These are phyloP conservation scores for Drosophila pruinosa DNA, from an alignment of 1,140 invertebrate species.

Conservation along the genomic window DNA sequence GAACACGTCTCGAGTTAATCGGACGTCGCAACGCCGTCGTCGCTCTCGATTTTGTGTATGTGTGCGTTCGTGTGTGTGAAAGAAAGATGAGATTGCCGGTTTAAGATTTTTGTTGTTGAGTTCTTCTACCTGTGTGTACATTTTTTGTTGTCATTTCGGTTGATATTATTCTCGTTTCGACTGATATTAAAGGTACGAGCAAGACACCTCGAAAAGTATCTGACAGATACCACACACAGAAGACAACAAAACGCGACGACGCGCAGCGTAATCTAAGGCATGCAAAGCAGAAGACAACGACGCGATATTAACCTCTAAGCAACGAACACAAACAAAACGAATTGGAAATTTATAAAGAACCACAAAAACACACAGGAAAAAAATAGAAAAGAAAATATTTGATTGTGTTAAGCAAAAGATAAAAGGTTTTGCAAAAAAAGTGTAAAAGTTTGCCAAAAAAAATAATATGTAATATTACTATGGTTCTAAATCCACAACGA, in stretches of 20 bases:
- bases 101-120: conserved; percentile 57
- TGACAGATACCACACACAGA: conserved; percentile 63
- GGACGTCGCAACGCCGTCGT: conserved; percentile 50
- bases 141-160: conserved; percentile 49
- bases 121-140: conserved; percentile 64
- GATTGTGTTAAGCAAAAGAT: conserved; percentile 37
- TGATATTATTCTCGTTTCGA: conserved; percentile 44
- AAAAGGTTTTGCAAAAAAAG: background rate
- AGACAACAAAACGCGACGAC: background rate
- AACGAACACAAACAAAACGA: conserved; percentile 63
- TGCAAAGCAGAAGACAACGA: conserved; percentile 57
- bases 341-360: conserved; percentile 38
- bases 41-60: conserved; percentile 9
- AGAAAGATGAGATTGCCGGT: conserved; percentile 65
- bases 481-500: conserved; percentile 2
- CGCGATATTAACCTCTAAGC: conserved; percentile 42
- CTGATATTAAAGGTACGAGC: conserved; percentile 51
- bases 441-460: conserved; percentile 40
- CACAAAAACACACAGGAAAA: conserved; percentile 1
- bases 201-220: conserved; percentile 53
- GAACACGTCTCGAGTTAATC: conserved; percentile 69
- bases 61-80: conserved; percentile 7
- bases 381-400: conserved; percentile 36
- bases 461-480: background rate
- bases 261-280: conserved; percentile 43